These are phyloP conservation scores for Venustoraphidia nigricollis DNA, from an alignment of 2,888 invertebrate genomes.

Conservation along the genomic window DNA sequence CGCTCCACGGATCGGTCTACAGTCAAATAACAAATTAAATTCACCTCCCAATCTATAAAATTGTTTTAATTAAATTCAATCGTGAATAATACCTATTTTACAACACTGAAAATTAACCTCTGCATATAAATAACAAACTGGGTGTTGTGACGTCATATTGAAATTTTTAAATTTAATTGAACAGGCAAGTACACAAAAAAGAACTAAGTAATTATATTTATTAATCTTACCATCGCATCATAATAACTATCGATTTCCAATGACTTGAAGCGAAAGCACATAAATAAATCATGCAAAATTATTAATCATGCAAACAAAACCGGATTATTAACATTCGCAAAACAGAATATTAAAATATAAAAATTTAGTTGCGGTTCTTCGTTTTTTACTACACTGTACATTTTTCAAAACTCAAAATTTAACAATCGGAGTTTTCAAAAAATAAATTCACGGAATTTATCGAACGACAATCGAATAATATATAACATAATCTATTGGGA, in stretches of 20 bases:
- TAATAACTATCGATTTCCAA: constrained; percentile 28
- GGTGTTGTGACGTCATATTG: too few species aligned
- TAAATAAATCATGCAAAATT: constrained; percentile 8
- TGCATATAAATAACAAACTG: too few species aligned
- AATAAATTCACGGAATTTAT: neutral
- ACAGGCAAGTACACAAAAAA: too few species aligned
- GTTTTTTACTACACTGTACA: too few species aligned
- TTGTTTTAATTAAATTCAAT: too few species aligned
- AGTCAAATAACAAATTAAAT: constrained; percentile 22
- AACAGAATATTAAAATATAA: too few species aligned
- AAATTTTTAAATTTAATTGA: too few species aligned
- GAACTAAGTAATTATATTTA: constrained; percentile 3
- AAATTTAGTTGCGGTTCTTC: too few species aligned
- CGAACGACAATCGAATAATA: neutral
- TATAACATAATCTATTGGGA: neutral
- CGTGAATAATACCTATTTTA: too few species aligned
- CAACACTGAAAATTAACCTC: too few species aligned
- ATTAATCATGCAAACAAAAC: constrained; percentile 9
- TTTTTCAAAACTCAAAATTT: neutral
- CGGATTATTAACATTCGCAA: neutral
- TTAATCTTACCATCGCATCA: constrained; percentile 30
- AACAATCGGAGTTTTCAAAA: neutral
- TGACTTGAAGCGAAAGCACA: constrained; percentile 19
- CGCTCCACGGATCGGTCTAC: constrained; percentile 48
- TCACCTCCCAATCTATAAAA: neutral